These are phyloP conservation scores for Xestia sexstrigata DNA, from an alignment of 2,888 invertebrate species.

Conservation along the genomic window DNA sequence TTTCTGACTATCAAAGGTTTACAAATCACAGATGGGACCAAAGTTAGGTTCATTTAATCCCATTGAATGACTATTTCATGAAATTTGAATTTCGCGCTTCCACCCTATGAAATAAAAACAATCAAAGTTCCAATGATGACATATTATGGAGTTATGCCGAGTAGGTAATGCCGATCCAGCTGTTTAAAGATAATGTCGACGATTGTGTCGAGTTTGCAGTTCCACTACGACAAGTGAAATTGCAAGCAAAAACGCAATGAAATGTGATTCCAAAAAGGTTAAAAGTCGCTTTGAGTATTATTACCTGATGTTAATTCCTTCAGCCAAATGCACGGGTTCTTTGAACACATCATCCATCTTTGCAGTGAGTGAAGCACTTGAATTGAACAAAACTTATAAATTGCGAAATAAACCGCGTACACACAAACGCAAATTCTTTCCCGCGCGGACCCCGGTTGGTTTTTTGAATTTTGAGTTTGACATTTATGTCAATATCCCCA, in stretches of 20 bases:
- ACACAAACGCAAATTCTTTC: neutral
- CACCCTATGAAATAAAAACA: too few species aligned
- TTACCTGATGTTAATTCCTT: constrained; percentile 83
- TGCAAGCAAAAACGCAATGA: neutral
- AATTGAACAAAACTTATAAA: constrained; percentile 5
- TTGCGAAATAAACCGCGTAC: neutral
- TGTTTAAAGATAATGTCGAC: neutral
- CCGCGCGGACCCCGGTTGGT: neutral
- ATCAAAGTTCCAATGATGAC: too few species aligned
- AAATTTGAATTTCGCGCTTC: too few species aligned
- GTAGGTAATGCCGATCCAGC: neutral
- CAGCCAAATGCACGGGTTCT: constrained; percentile 79
- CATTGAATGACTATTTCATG: too few species aligned
- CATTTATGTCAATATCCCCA: too few species aligned
- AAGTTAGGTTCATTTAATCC: too few species aligned
- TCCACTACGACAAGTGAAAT: neutral
- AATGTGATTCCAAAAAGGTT: neutral
- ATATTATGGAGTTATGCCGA: neutral
- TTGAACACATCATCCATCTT: constrained; percentile 79
- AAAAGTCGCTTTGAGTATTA: constrained; percentile 15
- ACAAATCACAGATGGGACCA: too few species aligned
- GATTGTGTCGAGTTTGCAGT: neutral
- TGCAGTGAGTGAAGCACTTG: neutral
- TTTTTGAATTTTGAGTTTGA: neutral
- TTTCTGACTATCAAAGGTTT: too few species aligned